These are phyloP conservation scores for Cryptosula pallasiana DNA, from an alignment of 2,888 invertebrate genomes.

Conservation along the genomic window DNA sequence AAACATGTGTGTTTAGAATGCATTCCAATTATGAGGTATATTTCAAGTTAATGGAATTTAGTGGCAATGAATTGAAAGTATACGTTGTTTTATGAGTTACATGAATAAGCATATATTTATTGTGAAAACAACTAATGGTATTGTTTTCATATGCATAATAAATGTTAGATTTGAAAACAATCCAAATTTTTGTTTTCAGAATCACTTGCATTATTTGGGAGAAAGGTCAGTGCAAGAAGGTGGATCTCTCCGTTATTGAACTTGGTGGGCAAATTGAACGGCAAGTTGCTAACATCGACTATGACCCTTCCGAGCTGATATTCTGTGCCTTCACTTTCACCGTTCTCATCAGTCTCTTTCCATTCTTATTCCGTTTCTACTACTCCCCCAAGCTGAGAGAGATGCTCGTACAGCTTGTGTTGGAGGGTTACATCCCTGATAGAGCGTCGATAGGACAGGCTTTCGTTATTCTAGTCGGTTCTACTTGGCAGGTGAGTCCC, in stretches of 20 bases:
- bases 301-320: constrained; percentile 74
- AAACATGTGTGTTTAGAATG: no score
- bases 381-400: background rate
- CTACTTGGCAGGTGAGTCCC: constrained; percentile 12
- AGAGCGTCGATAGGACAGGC: background rate
- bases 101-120: no score
- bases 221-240: constrained; percentile 79
- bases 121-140: no score
- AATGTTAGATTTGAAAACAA: no score
- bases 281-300: constrained; percentile 76
- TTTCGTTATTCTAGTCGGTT: background rate
- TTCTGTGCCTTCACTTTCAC: constrained; percentile 52
- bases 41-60: no score
- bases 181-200: background rate
- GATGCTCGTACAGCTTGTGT: background rate
- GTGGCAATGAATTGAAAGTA: no score
- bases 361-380: constrained; percentile 27
- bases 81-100: no score
- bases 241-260: constrained; percentile 86
- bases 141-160: no score
- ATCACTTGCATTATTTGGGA: constrained; percentile 90
- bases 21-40: no score
- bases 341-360: constrained; percentile 31
- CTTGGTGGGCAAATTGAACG: constrained; percentile 90
- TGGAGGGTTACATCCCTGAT: background rate